These are phyloP conservation scores for Noctua comes DNA, from an alignment of 2,888 invertebrate genomes.

Conservation along the genomic window DNA sequence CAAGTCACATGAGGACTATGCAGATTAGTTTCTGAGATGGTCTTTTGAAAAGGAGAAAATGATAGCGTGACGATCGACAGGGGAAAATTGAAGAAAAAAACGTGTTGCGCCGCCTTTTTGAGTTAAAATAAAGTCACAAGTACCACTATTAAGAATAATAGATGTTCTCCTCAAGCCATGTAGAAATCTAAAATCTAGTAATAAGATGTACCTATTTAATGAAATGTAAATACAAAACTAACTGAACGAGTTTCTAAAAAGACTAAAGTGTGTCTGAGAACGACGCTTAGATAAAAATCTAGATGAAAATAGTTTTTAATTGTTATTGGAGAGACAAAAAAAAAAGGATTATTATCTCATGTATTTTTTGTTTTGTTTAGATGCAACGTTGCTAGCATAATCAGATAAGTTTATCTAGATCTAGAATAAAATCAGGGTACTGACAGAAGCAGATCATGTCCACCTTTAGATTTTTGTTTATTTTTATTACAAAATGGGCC, in stretches of 20 bases:
- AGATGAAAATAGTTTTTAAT: slow-evolving; percentile 40
- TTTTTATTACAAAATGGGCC: too few relatives aligned
- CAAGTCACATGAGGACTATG: too few relatives aligned
- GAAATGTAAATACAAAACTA: not conserved
- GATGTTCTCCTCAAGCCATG: not conserved
- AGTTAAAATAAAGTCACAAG: too few relatives aligned
- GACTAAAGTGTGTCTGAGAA: slow-evolving; percentile 21
- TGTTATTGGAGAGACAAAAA: slow-evolving; percentile 26
- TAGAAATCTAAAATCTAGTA: not conserved
- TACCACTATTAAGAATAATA: not conserved
- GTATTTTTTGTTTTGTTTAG: slow-evolving; percentile 1
- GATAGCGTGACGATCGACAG: too few relatives aligned
- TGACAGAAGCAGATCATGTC: not conserved
- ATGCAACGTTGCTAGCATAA: not conserved
- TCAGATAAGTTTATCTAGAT: not conserved
- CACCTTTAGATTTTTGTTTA: too few relatives aligned
- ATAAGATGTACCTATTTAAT: not conserved
- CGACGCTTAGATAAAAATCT: slow-evolving; percentile 36
- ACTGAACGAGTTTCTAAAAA: slow-evolving; percentile 17
- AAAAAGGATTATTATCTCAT: slow-evolving; percentile 33
- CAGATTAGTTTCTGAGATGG: too few relatives aligned
- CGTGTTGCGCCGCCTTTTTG: too few relatives aligned
- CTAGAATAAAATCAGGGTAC: not conserved
- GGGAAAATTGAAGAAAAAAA: too few relatives aligned
- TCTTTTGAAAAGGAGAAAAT: too few relatives aligned